Conservation (phyloP, 2,888 invertebrate species). For the Andrena camellia region DNA sequence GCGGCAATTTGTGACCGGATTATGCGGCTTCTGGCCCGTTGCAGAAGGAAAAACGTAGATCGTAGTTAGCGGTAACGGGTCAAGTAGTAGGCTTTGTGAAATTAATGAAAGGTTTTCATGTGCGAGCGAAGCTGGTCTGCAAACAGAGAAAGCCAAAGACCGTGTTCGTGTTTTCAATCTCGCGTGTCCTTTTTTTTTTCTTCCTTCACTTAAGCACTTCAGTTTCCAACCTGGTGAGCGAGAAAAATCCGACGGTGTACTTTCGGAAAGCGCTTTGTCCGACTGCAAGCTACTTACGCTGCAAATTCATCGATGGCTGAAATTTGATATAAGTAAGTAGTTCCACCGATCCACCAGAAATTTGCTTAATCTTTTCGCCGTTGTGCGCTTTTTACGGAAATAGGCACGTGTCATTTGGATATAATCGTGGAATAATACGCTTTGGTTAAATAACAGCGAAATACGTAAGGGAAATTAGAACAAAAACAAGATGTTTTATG, state of each 20-base stretch:
- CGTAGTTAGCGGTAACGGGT: constrained; percentile 61
- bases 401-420: no score
- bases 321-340: constrained; percentile 43
- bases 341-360: constrained; percentile 3
- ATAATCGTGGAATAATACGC: no score
- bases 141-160: constrained; percentile 59
- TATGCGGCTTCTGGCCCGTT: constrained; percentile 8
- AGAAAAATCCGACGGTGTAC: constrained; percentile 55
- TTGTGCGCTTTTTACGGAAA: no score
- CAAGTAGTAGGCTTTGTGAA: constrained; percentile 70
- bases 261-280: constrained; percentile 56
- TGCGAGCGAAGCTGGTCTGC: constrained; percentile 54
- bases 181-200: constrained; percentile 39
- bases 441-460: no score
- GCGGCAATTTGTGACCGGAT: constrained; percentile 51
- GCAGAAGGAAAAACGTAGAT: constrained; percentile 35
- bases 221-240: constrained; percentile 50
- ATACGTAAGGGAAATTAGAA: no score
- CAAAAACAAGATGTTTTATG: no score
- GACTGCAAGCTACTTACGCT: constrained; percentile 17
- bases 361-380: background rate
- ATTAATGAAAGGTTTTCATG: constrained; percentile 72
- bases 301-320: constrained; percentile 34
- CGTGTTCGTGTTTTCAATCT: constrained; percentile 56
- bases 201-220: constrained; percentile 42